Conservation (phyloP, 2,113 vertebrate species). For the Sceloporus undulatus region DNA sequence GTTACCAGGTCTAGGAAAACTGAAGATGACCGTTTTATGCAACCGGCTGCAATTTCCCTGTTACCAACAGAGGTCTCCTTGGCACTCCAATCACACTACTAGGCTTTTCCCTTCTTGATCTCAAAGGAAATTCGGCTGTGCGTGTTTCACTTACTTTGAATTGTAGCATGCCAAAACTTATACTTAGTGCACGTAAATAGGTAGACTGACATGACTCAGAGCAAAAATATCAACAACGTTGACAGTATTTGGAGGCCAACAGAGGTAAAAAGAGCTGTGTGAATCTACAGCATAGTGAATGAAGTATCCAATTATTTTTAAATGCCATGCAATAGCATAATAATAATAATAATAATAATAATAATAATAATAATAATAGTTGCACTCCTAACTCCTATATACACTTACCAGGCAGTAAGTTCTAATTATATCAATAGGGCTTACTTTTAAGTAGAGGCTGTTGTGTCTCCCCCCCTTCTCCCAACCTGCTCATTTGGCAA, state of each 20-base stretch:
- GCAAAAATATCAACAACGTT: not conserved
- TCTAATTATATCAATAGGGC: too few species aligned
- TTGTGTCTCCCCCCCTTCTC: too few species aligned
- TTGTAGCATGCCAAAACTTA: not conserved
- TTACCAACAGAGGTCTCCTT: constrained; percentile 64
- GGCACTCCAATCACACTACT: not conserved
- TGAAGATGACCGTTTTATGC: not conserved
- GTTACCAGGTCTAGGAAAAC: not conserved
- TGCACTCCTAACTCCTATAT: too few species aligned
- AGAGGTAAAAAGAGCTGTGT: too few species aligned
- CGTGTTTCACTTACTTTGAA: not conserved
- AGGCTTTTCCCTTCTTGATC: not conserved
- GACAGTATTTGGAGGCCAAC: not conserved
- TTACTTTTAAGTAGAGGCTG: too few species aligned
- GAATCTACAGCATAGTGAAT: not conserved
- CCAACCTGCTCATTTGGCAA: too few species aligned
- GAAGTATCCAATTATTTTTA: too few species aligned
- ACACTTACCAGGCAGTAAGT: too few species aligned
- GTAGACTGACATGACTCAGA: not conserved
- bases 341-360: too few species aligned
- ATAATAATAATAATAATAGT: too few species aligned
- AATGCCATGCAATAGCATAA: too few species aligned
- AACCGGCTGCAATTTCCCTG: not conserved
- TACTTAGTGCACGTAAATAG: not conserved
- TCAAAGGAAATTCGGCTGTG: not conserved